A percentile compares a stretch with the other conserved stretches of the same genome.
These are phyloP conservation scores for Cydia amplana DNA, from an alignment of 1,140 invertebrate genomes.

Conservation along the genomic window DNA sequence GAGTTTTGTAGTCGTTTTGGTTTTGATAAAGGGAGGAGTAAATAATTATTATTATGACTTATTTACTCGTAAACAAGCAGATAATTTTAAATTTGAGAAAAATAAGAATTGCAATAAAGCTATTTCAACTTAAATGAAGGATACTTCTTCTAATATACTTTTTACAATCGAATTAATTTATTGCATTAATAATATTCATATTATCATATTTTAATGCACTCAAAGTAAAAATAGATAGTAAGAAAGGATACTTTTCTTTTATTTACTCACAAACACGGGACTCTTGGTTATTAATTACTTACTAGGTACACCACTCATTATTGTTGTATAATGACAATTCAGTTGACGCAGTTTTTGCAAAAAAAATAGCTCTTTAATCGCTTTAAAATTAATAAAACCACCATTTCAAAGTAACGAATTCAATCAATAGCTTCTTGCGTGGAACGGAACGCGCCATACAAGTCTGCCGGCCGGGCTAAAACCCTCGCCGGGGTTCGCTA, in stretches of 20 bases:
- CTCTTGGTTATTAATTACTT: too few species aligned
- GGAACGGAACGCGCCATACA: slow-evolving; percentile 58
- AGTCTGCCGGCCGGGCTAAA: slow-evolving; percentile 61
- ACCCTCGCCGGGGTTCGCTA: slow-evolving; percentile 62
- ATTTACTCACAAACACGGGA: too few species aligned
- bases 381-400: neutral
- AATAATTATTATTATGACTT: neutral
- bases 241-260: too few species aligned
- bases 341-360: neutral
- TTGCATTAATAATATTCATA: too few species aligned
- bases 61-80: too few species aligned
- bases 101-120: too few species aligned
- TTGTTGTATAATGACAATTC: neutral
- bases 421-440: slow-evolving; percentile 50
- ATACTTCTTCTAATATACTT: too few species aligned
- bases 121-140: too few species aligned
- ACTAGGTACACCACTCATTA: too few species aligned
- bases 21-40: neutral
- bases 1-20: neutral
- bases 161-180: too few species aligned
- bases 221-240: too few species aligned
- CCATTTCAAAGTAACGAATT: neutral
- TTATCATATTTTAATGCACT: too few species aligned
- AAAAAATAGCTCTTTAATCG: neutral
- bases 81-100: neutral